Evolutionary conservation across 2,888 invertebrate genomes (phyloP).

Genomic region (Chorisops tibialis): DNA sequence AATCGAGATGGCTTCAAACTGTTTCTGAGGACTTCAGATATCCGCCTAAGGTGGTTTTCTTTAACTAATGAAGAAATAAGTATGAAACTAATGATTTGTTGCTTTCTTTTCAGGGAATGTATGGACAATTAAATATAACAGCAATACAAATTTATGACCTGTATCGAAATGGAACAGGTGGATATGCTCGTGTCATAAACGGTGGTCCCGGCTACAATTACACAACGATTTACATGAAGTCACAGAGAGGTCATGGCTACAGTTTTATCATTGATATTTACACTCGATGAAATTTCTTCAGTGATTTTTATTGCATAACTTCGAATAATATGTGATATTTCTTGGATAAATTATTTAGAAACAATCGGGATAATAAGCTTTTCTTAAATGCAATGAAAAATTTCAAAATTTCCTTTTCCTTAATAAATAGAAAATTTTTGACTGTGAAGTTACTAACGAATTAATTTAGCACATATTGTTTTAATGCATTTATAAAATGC

Average conservation of each 20-base stretch:
- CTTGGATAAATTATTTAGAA: too few relatives aligned
- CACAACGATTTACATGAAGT: constrained; percentile 51
- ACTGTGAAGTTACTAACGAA: too few relatives aligned
- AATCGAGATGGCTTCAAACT: background rate
- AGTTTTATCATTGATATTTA: constrained; percentile 52
- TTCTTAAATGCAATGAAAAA: too few relatives aligned
- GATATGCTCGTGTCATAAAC: constrained; percentile 42
- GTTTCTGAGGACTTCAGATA: background rate
- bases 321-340: too few relatives aligned
- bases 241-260: constrained; percentile 50
- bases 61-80: too few relatives aligned
- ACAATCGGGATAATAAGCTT: too few relatives aligned
- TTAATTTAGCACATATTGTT: too few relatives aligned
- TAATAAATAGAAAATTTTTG: too few relatives aligned
- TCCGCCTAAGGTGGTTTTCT: background rate
- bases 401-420: too few relatives aligned
- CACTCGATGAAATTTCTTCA: constrained; percentile 34
- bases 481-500: too few relatives aligned
- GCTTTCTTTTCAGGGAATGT: background rate
- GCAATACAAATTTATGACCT: constrained; percentile 1
- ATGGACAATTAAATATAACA: background rate
- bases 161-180: constrained; percentile 50
- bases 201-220: constrained; percentile 50
- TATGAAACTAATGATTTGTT: background rate
- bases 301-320: too few relatives aligned